Conservation (phyloP, 35 echinoderm and acorn worm genomes). For the Nesometra sesokonis region DNA sequence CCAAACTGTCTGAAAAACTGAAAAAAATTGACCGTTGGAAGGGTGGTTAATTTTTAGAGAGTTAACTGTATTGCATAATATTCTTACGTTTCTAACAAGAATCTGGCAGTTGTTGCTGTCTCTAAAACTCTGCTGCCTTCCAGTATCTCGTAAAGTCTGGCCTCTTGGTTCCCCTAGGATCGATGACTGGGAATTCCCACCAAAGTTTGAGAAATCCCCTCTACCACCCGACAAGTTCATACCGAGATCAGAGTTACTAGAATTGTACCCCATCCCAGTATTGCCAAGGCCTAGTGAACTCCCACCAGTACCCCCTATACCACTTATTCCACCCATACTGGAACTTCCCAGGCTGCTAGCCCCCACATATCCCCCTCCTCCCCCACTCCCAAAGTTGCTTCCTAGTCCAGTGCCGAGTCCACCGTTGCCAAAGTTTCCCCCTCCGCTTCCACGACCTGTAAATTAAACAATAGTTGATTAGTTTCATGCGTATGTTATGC, state of each 20-base stretch:
- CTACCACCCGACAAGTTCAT: conserved; percentile 11
- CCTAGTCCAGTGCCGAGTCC: conserved; percentile 34
- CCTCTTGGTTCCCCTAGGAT: not conserved
- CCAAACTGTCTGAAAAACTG: too few relatives aligned
- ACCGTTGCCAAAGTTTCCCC: conserved; percentile 17
- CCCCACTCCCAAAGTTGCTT: conserved; percentile 17
- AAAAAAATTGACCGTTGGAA: too few relatives aligned
- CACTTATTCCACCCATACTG: conserved; percentile 6
- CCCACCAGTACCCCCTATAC: not conserved
- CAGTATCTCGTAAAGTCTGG: not conserved
- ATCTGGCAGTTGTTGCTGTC: conserved; percentile 41
- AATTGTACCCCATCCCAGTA: conserved; percentile 3
- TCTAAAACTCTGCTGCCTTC: not conserved
- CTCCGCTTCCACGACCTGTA: conserved; percentile 15
- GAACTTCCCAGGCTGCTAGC: not conserved
- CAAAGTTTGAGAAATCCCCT: not conserved
- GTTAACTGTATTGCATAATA: too few relatives aligned
- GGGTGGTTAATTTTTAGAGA: too few relatives aligned
- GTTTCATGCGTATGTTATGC: too few relatives aligned
- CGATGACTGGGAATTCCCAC: not conserved
- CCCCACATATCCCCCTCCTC: conserved; percentile 6
- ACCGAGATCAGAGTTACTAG: conserved; percentile 16
- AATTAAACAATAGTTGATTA: too few relatives aligned
- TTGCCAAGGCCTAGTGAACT: not conserved
- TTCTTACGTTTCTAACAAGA: conserved; percentile 96